phyloP scores from a whole-genome alignment of 2,888 invertebrate species.

The Agapostemon virescens region DNA sequence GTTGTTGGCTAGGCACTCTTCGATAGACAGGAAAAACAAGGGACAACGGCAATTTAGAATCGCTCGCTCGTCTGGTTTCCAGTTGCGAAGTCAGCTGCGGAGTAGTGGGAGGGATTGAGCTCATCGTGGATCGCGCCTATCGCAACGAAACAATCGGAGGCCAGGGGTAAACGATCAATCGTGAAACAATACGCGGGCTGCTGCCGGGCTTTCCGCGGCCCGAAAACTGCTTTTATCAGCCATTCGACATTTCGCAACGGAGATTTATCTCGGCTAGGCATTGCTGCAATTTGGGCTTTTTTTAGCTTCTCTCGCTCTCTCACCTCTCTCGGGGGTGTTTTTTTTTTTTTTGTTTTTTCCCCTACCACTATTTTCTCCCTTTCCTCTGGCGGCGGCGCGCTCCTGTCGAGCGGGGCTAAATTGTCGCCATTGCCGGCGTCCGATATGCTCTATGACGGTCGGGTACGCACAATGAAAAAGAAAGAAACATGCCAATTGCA shows the following conservation, averaged over 20 bases:
- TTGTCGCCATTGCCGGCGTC: constrained; percentile 56
- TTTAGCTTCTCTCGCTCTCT: constrained; percentile 20
- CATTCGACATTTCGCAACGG: constrained; percentile 53
- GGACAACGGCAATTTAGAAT: constrained; percentile 45
- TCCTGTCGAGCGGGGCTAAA: constrained; percentile 30
- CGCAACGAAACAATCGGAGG: constrained; percentile 57
- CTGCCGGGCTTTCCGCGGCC: constrained; percentile 34
- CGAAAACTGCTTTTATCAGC: constrained; percentile 66
- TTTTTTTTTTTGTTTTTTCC: constrained; percentile 53
- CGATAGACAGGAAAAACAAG: constrained; percentile 36
- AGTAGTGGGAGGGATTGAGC: constrained; percentile 12
- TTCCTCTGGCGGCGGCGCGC: too few relatives aligned
- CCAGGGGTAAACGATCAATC: constrained; percentile 56
- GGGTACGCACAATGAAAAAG: constrained; percentile 30
- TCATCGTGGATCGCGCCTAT: constrained; percentile 49
- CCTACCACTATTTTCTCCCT: background rate
- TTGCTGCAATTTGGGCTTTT: constrained; percentile 61
- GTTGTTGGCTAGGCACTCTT: constrained; percentile 9
- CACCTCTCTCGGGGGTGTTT: too few relatives aligned
- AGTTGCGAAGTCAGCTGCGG: constrained; percentile 46
- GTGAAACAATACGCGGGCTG: constrained; percentile 58
- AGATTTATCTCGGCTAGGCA: constrained; percentile 62
- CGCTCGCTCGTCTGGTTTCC: constrained; percentile 32
- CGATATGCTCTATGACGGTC: constrained; percentile 59
- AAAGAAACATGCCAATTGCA: constrained; percentile 34